phyloP scores from a whole-genome alignment of 2,113 vertebrate species.

The Phoxinus phoxinus region DNA sequence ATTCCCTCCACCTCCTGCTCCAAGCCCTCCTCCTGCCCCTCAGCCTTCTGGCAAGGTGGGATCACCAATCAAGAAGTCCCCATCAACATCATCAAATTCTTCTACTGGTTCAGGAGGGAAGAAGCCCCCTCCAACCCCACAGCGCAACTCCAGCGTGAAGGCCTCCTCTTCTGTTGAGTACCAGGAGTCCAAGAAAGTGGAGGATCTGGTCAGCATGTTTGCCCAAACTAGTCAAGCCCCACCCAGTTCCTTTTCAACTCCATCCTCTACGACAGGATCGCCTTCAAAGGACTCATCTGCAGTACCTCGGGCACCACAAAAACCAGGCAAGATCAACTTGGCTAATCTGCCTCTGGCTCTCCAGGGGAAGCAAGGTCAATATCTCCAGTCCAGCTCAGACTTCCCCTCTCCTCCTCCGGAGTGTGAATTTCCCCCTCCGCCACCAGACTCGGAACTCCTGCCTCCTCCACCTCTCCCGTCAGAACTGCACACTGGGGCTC shows the following conservation, averaged over 20 bases:
- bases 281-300: constrained; percentile 81
- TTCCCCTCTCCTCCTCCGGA: constrained; percentile 85
- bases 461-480: constrained; percentile 83
- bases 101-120: constrained; percentile 82
- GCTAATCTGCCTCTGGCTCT: constrained; percentile 84
- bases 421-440: constrained; percentile 77
- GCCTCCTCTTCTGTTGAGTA: constrained; percentile 76
- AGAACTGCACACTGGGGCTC: constrained; percentile 84
- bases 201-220: constrained; percentile 91
- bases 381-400: constrained; percentile 76
- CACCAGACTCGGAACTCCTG: constrained; percentile 89
- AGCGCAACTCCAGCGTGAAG: constrained; percentile 93
- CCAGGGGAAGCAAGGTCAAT: constrained; percentile 74
- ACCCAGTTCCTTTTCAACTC: constrained; percentile 65
- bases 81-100: constrained; percentile 76
- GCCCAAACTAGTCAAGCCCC: constrained; percentile 76
- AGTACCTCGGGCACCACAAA: constrained; percentile 83
- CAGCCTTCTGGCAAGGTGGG: constrained; percentile 68
- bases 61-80: constrained; percentile 88
- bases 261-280: constrained; percentile 78
- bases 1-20: constrained; percentile 76
- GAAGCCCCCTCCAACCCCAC: constrained; percentile 90
- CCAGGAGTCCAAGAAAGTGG: constrained; percentile 88
- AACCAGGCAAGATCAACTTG: constrained; percentile 92
- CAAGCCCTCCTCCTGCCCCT: constrained; percentile 54